Base-by-base conservation (phyloP, 1,140 invertebrate species). In the Centruroides vittatus region DNA sequence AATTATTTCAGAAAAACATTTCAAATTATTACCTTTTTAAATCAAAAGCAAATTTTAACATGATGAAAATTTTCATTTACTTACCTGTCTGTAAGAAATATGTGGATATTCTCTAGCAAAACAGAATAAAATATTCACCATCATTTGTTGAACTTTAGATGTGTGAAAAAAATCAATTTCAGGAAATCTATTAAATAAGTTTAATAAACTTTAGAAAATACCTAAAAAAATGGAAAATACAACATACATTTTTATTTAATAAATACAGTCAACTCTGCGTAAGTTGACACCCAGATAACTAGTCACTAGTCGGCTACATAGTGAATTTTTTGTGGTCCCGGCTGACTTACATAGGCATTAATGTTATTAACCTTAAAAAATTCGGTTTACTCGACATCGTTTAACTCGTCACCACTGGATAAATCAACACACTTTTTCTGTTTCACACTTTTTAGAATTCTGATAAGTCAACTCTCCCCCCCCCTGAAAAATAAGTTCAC, bases 141-240 rank as follows among this genome's bases (percentile, higher is more conserved):
- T 86, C 36, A 83, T 71, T 65, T 83, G 80, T 69, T 86, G 82
- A 34, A 88, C 80, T 57, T 74, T 69, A 49, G 79, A 74, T 8
- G 80, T 80, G 60, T 86, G 79, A 72, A 88, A 89, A 72, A 87
- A 89, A 48, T 84, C 79, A 36, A 88, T 81, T 63, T 85, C 84
- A 1, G 86, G 86, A 71, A 86, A 88, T 35, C 77, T 78, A 52
- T 47, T 54, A 13, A n/a, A 9, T 46, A 6, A 66, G 47, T 68
- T 65, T n/a, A 56, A 47, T 52, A 57, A 3, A 52, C 53, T 10
- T 47, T 13, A 5, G 66, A 52, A 59, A 46, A 67, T 61, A 61
- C 56, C 59, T 35, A 53, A 58, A 57, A n/a, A 66, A 63, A 61
- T 55, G 47, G 11, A 34, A 12, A 35, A 4, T 10, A 60, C 35